Percentiles rank a stretch among this genome's conserved stretches.
phyloP scores from a whole-genome alignment of 2,888 invertebrate species.

The Chloroclystis v-ata region DNA sequence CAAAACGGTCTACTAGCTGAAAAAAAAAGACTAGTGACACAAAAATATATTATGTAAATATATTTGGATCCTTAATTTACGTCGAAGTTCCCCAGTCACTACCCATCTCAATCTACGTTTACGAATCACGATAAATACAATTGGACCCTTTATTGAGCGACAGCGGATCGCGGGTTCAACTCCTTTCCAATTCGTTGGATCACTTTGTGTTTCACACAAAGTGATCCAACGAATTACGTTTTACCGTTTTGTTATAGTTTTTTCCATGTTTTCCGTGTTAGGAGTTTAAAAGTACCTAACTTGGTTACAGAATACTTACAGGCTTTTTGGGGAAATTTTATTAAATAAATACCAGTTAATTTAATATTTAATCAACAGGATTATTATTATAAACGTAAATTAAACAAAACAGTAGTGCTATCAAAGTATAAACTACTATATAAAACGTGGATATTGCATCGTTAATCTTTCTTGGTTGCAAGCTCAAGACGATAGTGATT shows the following conservation, averaged over 20 bases:
- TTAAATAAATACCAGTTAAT: too few species aligned
- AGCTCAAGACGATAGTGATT: background rate
- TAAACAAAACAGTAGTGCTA: too few species aligned
- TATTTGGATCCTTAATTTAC: background rate
- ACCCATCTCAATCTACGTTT: constrained; percentile 22
- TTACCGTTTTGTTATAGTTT: constrained; percentile 15
- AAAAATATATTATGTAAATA: background rate
- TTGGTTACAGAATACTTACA: background rate
- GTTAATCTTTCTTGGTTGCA: background rate
- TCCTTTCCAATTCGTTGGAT: constrained; percentile 53
- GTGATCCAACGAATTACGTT: constrained; percentile 50
- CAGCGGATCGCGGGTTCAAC: constrained; percentile 35
- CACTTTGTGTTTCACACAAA: constrained; percentile 45
- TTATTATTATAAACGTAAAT: too few species aligned
- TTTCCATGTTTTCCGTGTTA: too few species aligned
- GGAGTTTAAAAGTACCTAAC: too few species aligned
- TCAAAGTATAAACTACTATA: too few species aligned
- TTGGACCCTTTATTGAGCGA: constrained; percentile 38
- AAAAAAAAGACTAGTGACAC: background rate
- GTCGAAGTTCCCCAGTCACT: constrained; percentile 1
- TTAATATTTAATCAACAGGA: too few species aligned
- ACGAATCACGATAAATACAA: constrained; percentile 54
- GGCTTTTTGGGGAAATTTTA: too few species aligned
- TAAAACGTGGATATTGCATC: too few species aligned
- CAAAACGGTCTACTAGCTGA: too few species aligned